Evolutionary conservation across 2,888 invertebrate species (phyloP), one percentile per base, ranked within the genome.

Genomic region (Drosophila nr. perissopoda): DNA sequence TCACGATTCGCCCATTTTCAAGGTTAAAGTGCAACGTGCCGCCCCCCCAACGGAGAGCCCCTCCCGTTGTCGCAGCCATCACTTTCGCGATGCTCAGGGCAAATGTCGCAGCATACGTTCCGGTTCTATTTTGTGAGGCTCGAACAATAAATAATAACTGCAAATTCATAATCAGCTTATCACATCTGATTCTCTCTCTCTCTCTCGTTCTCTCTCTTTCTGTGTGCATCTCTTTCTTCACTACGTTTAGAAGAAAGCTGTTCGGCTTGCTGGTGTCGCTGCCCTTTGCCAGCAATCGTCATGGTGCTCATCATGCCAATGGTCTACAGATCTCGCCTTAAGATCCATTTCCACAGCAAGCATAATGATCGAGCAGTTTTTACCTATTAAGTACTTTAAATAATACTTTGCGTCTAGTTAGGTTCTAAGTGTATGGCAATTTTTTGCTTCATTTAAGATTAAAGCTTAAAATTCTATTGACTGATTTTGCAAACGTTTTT

Each of bases 91-190:
- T 74, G 76, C 68, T 16, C 77, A 70, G 42, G 91, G 92, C 67
- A 88, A 86, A 58, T 92, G 92, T 56, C 86, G 84, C 66, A 70
- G 40, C 61, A 90, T 81, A 34, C 81, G 88, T 46, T 83, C 83
- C 56, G 84, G 91, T 49, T 90, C 91, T 52, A 80, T 91, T 72
- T 82, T 91, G 92, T 92, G 88, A 92, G 92, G 33, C 52, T 53
- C 53, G 56, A 49, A 60, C 53, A 40, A 69, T 60, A 58, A 40
- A 36, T 11, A 59, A 27, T 38, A 38, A 38, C 54, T 51, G 36
- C 31, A 74, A 77, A 31, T 42, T 49, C 52, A 57, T 79, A 83
- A 88, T 76, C 86, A 46, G 73, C 80, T 89, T 80, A 85, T 76
- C 62, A 59, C 48, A 56, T 66, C 40, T 27, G 53, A 59, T 63